Conservation (phyloP, 2,797 vertebrate genomes). For the Stomatorhinus walkeri region DNA sequence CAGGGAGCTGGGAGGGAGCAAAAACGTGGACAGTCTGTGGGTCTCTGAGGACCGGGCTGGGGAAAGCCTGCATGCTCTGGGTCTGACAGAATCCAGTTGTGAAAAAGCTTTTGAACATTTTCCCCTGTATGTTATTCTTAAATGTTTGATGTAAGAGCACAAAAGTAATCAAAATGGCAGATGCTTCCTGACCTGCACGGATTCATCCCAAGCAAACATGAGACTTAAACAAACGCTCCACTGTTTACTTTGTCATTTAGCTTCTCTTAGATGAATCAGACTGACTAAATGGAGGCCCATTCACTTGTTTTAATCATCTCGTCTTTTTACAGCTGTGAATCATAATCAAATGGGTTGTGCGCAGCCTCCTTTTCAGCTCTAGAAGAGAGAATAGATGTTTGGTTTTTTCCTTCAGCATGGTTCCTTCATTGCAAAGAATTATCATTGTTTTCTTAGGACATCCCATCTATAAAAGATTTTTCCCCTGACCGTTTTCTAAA, state of each 20-base stretch:
- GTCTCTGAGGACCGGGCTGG: background rate
- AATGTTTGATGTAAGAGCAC: background rate
- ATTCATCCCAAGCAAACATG: background rate
- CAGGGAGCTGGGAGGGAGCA: background rate
- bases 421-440: background rate
- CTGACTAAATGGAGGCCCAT: background rate
- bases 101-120: background rate
- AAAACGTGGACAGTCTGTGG: background rate
- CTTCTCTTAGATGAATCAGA: background rate
- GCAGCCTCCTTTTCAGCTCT: background rate
- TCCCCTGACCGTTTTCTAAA: background rate
- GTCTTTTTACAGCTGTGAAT: background rate
- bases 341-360: background rate
- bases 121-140: background rate
- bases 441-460: background rate
- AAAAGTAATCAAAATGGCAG: background rate
- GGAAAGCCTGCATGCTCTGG: background rate
- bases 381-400: background rate
- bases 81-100: background rate
- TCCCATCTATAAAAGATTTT: conserved; percentile 13
- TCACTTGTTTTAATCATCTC: background rate
- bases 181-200: background rate
- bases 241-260: background rate
- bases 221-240: background rate
- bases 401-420: background rate